Evolutionary conservation across 2,888 invertebrate species (phyloP), one percentile per base, ranked within the genome.

Genomic region (Beris morrisii): DNA sequence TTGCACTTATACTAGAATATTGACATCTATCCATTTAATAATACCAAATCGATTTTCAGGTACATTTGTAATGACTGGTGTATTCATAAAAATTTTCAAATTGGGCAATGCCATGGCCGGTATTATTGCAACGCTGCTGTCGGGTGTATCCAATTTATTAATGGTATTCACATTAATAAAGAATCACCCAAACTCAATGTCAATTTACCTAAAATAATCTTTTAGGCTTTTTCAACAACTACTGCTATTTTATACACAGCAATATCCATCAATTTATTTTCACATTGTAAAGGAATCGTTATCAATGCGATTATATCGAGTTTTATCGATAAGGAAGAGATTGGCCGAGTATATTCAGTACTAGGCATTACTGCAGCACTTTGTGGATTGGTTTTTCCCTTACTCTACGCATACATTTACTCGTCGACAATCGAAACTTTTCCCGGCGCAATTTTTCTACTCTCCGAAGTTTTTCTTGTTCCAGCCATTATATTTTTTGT

Each of bases 1-100:
- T 22, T 22, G 22, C 22, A 22, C 22, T 3, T 22, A 22, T 2
- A 22, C 22, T 22, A 22, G 3, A 22, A 22, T 22, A 22, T 22
- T 22, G 22, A 1, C 22, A 22, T 22, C 22, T 22, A 22, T 22
- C 38, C 5, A 38, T 38, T 38, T 38, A 7, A 38, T 38, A 38
- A 38, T 38, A 45, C 9, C 32, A 46, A 43, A 38, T 64, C 30
- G 32, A 57, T 53, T 57, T 70, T 12, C 13, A 73, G 80, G 81
- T 11, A 81, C 81, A 5, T 78, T 80, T 28, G 73, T 81, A 68
- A 80, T 80, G 55, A 79, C 80, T 0, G 77, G 77, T 3, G 72
- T 80, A 9, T 72, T 81, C 4, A 79, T 79, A 68, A 80, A 80
- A 70, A 7, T 76, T n/a, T 59, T 80, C 0, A 78, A 79, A 48